Base-by-base conservation (phyloP, 2,113 vertebrate genomes). In the Trematocara stigmaticum region DNA sequence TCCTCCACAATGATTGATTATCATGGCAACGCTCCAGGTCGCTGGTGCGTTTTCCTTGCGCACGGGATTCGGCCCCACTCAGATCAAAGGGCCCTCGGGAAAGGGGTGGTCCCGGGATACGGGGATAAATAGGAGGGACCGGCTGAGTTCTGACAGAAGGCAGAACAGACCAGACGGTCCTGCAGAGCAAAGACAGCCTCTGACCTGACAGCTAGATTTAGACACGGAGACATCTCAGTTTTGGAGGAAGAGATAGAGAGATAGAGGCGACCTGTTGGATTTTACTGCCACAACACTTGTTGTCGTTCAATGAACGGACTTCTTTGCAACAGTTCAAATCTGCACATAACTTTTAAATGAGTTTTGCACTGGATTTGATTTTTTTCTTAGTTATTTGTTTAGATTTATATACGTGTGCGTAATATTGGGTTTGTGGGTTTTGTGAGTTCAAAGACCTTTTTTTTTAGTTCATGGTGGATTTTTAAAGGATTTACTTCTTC, bases 1-100 rank as follows among this genome's bases (percentile, higher is more conserved):
- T 69, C 85, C 91, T 93, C 90, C 87, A 79, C 89, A 51, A 78
- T 96, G 96, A 96, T 96, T 96, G 94, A 96, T 96, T 93, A 88
- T 91, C 49, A 87, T 96, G 96, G 95, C 95, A 69, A 18, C 29
- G 90, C 82, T 94, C 95, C 95, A 96, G 89, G 78, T 74, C 87
- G 87, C 86, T 94, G 90, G 83, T 95, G 94, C 94, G 95, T 96
- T 94, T 85, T 93, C 82, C 18, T 95, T 96, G 93, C 95, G 95
- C 94, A 96, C 95, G 90, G 91, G 94, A 93, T 94, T 95, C 93
- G 91, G 91, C 93, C 84, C 89, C 92, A 89, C 83, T 85, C 51
- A 93, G 86, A 95, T 96, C 95, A 97, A 96, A 97, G 94, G 87
- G 85, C 45, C 87, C 90, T 55, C 78, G 84, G 92, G 93, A 95